Evolutionary conservation across 2,797 vertebrate species (phyloP), one percentile per base, ranked within the genome.

Genomic region (Ctenosaura bakeri): DNA sequence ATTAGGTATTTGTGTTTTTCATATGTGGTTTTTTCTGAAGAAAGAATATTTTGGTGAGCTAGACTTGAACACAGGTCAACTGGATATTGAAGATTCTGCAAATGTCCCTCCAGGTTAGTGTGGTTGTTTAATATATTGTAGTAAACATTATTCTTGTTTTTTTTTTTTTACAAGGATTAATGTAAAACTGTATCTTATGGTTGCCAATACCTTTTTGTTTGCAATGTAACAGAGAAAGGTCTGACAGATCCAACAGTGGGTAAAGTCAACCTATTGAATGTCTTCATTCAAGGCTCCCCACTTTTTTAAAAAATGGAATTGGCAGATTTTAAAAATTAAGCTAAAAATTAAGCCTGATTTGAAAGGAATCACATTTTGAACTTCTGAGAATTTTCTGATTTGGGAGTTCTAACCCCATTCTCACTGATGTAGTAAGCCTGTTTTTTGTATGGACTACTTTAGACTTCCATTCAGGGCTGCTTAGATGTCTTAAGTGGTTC

Each of bases 21-120:
- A 93, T 90, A 16, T 88, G 24, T 91, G 92, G 92, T 1, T 93
- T 96, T 89, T 90, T 93, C 96, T 97, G 89, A 96, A 99, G 99
- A 98, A 98, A 95, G 97, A 97, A 93, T 98, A 97, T 69, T 99
- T 98, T 96, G 93, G 97, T 29, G 99, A 99, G 95, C 97, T 99
- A 46, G 98, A 97, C 94, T 97, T 99, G 96, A 98, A 95, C 93
- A 96, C 93, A 38, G 98, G 98, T 85, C 99, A 99, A 87, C 91
- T 99, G 89, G 99, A 99, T 92, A 98, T 99, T 88, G 99, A 99
- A 94, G 99, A 99, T 95, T 97, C 98, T 76, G 97, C 98, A 20
- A 98, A 98, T 94, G 97, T 99, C 74, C 98, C 98, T 94, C 98
- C 98, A 97, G 99, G 99, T 99, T 97, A 92, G 95, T 76, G 87